phyloP scores from a whole-genome alignment of 2,797 vertebrate species.

The Nasua narica region DNA sequence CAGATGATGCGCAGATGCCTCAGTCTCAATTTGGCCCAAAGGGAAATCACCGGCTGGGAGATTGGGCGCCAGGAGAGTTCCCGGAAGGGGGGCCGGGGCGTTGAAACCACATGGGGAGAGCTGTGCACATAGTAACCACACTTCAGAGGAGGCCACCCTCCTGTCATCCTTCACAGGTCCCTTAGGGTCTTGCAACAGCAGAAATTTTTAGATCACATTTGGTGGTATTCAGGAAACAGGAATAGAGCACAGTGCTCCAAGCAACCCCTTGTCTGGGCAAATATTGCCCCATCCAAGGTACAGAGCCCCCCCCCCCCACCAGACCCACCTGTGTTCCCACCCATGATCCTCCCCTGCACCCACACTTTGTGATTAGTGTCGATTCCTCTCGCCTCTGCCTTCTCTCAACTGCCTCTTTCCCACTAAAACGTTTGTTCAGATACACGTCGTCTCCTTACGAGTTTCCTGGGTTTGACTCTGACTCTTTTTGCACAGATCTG shows the following conservation, averaged over 20 bases:
- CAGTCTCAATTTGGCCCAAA: background rate
- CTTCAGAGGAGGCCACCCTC: background rate
- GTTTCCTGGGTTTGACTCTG: background rate
- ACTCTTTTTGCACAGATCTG: background rate
- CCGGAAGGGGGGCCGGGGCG: background rate
- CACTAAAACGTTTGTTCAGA: background rate
- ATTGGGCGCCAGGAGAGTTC: no score
- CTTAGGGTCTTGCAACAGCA: background rate
- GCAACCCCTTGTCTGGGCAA: background rate
- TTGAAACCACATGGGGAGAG: background rate
- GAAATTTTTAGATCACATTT: background rate
- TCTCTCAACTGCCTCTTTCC: background rate
- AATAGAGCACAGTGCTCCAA: background rate
- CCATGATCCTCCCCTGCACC: background rate
- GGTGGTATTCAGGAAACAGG: background rate
- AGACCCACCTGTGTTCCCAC: background rate
- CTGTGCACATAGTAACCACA: background rate
- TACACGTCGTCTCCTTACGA: background rate
- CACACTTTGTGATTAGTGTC: background rate
- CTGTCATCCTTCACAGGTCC: background rate
- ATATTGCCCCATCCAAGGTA: background rate
- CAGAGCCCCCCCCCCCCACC: background rate
- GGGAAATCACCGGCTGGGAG: background rate
- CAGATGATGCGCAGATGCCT: background rate
- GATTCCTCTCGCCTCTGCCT: background rate